Conservation (phyloP, 2,113 vertebrate species). For the Sprattus sprattus region DNA sequence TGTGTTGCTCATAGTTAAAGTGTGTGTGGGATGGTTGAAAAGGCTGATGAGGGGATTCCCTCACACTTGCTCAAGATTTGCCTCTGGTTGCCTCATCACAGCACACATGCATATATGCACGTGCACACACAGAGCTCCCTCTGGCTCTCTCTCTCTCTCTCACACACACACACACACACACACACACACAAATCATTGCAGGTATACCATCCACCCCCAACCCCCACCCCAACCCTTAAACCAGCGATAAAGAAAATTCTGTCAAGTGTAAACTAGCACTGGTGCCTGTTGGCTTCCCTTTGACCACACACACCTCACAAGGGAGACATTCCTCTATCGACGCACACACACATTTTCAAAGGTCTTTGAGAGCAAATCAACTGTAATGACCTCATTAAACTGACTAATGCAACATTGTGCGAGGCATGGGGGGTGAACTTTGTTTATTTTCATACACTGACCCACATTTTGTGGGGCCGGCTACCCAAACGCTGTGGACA, state of each 20-base stretch:
- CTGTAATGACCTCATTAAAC: conserved; percentile 10
- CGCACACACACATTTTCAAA: neutral
- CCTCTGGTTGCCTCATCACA: too few relatives aligned
- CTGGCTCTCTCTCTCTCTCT: too few relatives aligned
- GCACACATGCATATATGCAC: neutral
- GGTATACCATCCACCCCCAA: neutral
- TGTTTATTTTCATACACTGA: conserved; percentile 9
- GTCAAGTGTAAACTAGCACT: neutral
- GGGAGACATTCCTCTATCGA: neutral
- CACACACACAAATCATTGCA: neutral
- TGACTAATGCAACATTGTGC: neutral
- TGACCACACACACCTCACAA: neutral
- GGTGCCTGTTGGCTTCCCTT: neutral
- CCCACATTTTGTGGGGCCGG: neutral
- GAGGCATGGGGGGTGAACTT: neutral
- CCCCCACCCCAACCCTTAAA: too few relatives aligned
- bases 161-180: neutral
- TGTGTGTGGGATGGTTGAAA: neutral
- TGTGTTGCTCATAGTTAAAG: neutral
- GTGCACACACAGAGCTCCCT: too few relatives aligned
- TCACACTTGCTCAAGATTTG: too few relatives aligned
- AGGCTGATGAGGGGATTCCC: too few relatives aligned
- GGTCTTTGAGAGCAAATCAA: conserved; percentile 16
- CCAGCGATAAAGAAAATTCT: neutral
- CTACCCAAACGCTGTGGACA: neutral